Percentiles rank a stretch among this genome's conserved stretches.
Evolutionary conservation across 1,140 invertebrate genomes (phyloP).

Genomic region (Ceratosolen fusciceps): DNA sequence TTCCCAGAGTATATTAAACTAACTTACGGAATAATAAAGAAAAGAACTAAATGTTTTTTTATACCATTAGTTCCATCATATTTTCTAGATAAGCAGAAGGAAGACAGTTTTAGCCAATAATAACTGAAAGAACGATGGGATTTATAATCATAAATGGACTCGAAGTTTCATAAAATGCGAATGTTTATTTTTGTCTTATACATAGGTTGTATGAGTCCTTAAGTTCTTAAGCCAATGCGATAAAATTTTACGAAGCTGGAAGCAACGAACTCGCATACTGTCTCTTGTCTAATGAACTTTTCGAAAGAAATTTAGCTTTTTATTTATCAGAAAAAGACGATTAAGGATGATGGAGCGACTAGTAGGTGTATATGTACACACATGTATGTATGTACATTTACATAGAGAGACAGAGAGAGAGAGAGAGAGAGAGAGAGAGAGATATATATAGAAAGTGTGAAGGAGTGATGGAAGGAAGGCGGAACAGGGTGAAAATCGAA

Average conservation of each 20-base stretch:
- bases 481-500: slow-evolving; percentile 40
- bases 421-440: neutral
- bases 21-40: neutral
- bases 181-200: neutral
- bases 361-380: too few species aligned
- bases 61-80: slow-evolving; percentile 11
- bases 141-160: neutral
- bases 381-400: too few species aligned
- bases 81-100: neutral
- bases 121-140: neutral
- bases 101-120: slow-evolving; percentile 12
- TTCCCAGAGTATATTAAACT: neutral
- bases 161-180: neutral
- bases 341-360: slow-evolving; percentile 34
- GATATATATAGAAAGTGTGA: neutral
- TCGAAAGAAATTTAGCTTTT: neutral
- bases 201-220: neutral
- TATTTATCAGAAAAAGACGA: neutral
- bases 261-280: neutral
- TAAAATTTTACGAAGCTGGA: slow-evolving; percentile 15
- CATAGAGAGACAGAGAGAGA: slow-evolving; percentile 40
- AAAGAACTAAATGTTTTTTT: slow-evolving; percentile 44
- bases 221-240: slow-evolving; percentile 60
- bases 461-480: slow-evolving; percentile 41
- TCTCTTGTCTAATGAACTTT: neutral